Evolutionary conservation across 2,797 vertebrate genomes (phyloP).

Genomic region (Helostoma temminkii): DNA sequence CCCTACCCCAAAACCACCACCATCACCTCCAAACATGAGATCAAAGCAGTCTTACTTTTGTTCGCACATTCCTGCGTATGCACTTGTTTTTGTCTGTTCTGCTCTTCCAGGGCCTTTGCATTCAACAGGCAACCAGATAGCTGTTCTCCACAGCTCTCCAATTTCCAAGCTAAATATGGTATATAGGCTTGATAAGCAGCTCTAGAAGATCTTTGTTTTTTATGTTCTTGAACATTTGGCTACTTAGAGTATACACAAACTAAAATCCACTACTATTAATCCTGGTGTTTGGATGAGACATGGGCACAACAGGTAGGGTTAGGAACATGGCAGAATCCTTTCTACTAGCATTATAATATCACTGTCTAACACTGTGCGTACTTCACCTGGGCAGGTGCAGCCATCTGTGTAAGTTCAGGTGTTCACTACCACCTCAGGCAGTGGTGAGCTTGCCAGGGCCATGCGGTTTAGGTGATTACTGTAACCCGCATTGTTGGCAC

Average conservation of each 20-base stretch:
- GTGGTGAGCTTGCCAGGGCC: constrained; percentile 31
- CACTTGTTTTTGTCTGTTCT: constrained; percentile 34
- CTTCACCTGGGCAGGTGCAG: constrained; percentile 55
- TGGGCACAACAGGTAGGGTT: neutral
- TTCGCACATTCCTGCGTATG: constrained; percentile 42
- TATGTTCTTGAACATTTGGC: neutral
- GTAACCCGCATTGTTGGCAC: constrained; percentile 25
- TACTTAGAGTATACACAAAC: neutral
- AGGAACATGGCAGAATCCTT: neutral
- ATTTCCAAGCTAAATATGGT: neutral
- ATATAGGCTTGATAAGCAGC: neutral
- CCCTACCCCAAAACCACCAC: constrained; percentile 40
- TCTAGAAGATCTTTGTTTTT: neutral
- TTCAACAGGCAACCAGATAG: constrained; percentile 19
- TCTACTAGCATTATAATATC: neutral
- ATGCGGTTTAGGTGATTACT: constrained; percentile 48
- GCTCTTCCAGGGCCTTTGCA: constrained; percentile 14
- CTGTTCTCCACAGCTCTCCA: neutral
- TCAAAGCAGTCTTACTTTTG: constrained; percentile 63
- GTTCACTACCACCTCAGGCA: constrained; percentile 35
- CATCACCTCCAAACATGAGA: constrained; percentile 28
- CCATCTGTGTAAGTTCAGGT: constrained; percentile 20
- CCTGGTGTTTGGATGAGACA: no score
- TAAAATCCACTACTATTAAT: no score
- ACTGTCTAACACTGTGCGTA: neutral